Evolutionary conservation across 1,140 invertebrate species (phyloP).

Genomic region (Bombyx mandarina): DNA sequence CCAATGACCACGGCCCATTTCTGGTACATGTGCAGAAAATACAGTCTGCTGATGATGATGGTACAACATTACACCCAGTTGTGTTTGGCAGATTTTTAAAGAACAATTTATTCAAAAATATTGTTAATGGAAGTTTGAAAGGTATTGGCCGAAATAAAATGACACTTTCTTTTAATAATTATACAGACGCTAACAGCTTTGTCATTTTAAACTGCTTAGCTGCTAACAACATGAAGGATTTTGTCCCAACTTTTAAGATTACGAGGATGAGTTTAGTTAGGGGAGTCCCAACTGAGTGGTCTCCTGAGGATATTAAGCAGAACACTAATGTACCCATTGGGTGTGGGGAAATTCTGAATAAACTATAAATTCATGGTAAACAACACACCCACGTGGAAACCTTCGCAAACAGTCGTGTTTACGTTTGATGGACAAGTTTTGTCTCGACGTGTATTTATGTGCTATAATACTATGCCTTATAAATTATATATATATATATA

Average conservation of each 20-base stretch:
- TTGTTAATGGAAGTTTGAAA: not conserved
- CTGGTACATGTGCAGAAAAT: not conserved
- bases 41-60: not conserved
- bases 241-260: not conserved
- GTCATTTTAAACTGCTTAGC: not conserved
- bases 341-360: not conserved
- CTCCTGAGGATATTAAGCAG: not conserved
- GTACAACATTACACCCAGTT: not conserved
- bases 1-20: not conserved
- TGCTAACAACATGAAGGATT: not conserved
- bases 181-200: conserved; percentile 1
- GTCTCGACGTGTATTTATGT: too few relatives aligned
- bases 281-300: conserved; percentile 1
- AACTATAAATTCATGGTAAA: not conserved
- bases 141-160: conserved; percentile 1
- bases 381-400: too few relatives aligned
- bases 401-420: too few relatives aligned
- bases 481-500: conserved; percentile 6
- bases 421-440: too few relatives aligned
- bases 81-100: conserved; percentile 5
- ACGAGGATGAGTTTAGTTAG: not conserved
- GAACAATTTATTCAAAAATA: conserved; percentile 1
- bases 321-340: conserved; percentile 2
- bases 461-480: not conserved
- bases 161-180: not conserved